Percentiles rank a stretch among this genome's conserved stretches.
Conservation (phyloP, 2,888 invertebrate species). For the Diadegma fenestrale region DNA sequence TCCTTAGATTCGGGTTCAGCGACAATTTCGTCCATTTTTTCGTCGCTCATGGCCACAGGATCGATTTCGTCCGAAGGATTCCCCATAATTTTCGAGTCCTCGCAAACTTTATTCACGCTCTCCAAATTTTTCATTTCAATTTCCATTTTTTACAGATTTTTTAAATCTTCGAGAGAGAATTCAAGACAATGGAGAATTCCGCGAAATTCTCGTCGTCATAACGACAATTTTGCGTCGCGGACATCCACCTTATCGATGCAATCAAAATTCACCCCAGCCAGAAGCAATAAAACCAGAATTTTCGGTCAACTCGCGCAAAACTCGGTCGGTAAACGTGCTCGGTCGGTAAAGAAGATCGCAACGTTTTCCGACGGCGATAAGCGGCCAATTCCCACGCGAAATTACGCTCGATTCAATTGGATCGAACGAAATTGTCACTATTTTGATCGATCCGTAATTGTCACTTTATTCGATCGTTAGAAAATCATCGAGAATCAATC, state of each 20-base stretch:
- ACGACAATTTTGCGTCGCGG: background rate
- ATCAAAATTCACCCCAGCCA: background rate
- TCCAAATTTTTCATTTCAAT: background rate
- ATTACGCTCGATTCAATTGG: background rate
- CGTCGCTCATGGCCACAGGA: background rate
- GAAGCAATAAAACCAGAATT: background rate
- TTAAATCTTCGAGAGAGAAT: background rate
- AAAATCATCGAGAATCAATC: background rate
- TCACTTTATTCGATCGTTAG: background rate
- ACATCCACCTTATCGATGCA: background rate
- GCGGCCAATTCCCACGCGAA: background rate
- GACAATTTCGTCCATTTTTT: background rate
- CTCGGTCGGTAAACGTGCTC: background rate
- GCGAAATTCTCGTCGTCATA: background rate
- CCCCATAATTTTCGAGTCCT: background rate
- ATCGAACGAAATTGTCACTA: background rate
- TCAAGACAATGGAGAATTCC: background rate
- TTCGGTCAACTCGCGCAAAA: background rate
- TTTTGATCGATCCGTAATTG: background rate
- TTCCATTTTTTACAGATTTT: slow-evolving; percentile 1
- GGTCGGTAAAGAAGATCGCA: slow-evolving; percentile 16
- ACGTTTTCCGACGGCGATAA: slow-evolving; percentile 17
- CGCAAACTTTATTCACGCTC: background rate
- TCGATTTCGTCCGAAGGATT: background rate
- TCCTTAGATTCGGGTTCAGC: background rate